Evolutionary conservation across 1,140 invertebrate genomes (phyloP), one percentile per base, ranked within the genome.

Genomic region (Theocolax elegans): DNA sequence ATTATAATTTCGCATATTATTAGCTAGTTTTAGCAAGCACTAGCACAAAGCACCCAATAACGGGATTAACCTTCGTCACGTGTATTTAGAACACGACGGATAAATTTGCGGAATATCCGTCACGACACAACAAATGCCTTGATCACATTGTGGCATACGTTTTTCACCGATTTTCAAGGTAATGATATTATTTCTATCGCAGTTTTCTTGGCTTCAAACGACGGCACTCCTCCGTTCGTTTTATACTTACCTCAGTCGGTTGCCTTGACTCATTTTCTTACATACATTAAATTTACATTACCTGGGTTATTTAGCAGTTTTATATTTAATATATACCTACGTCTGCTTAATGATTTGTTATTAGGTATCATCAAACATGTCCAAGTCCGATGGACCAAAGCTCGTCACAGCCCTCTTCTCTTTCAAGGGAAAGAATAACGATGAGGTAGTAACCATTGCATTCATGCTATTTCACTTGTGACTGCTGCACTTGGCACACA

Each of bases 351-450:
- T 68, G 10, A 54, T 69, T 38, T 69, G 35, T 54, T 69, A 63
- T 63, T 69, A 69, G 59, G 46, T 44, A 21, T 15, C 35, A 44
- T 10, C 17, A 21, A 71, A 71, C 27, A 86, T 86, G 84, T 81
- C 83, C 72, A 86, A 85, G 38, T 23, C 74, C 21, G 84, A 85
- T 73, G 89, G 90, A 80, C 91, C 91, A 76, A 89, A 91, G 80
- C 88, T 94, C 74, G 96, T 97, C 10, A 92, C 95, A 82, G 95
- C 96, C 68, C 87, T 97, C 53, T 96, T 94, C 86, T 92, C 94
- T 71, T 99, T 98, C 83, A 95, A 95, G 87, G 96, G 95, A 54
- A 93, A 92, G 83, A 98, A 98, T 81, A 98, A 98, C 88, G 97
- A 99, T 88, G 97, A 98, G 89, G 93, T 94, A 87, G 84, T 85